Evolutionary conservation across 2,113 vertebrate species (phyloP), one percentile per base, ranked within the genome.

Genomic region (Cisticola juncidis): DNA sequence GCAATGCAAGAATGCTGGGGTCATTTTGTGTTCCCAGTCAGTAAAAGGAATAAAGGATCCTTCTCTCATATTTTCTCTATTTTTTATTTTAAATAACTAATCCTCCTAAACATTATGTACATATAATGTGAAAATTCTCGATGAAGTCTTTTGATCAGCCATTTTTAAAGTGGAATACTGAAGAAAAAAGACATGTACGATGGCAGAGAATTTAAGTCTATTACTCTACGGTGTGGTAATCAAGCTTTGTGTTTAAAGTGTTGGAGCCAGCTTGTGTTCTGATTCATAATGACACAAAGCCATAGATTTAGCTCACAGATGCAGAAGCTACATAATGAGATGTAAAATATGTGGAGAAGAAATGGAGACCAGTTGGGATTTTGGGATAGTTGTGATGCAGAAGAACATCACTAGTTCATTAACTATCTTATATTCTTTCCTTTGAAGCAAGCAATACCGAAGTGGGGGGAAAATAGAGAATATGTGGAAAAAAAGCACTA

Each of bases 401-500:
- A 78, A 61, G 21, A 51, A 12, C 31, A 11, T 42, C 42, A 42
- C 22, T 26, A n/a, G 26, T 33, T 77, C 16, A 11, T 77, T 54
- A 54, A 6, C 2, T 6, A 22, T 73, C 24, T 86, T 38, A 21
- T 31, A 31, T 61, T 85, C 9, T 15, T 47, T 90, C 44, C 14
- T 51, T 40, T 68, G 57, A 88, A 80, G 17, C 5, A 31, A 81
- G 14, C 3, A 44, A 31, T 42, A 20, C 21, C 40, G 12, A 15
- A 51, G 9, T 48, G 10, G 12, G 20, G 31, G 81, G 29, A 40
- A 61, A 86, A 81, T 3, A 5, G 48, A 83, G 42, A 76, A 72
- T 24, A 36, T 4, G 24, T 7, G 17, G 11, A 0, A 1, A 18
- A 45, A 38, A 44, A 5, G 5, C 31, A 2, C 3, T 81, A 51